phyloP scores from a whole-genome alignment of 2,113 vertebrate genomes.

The Oryzias celebensis region DNA sequence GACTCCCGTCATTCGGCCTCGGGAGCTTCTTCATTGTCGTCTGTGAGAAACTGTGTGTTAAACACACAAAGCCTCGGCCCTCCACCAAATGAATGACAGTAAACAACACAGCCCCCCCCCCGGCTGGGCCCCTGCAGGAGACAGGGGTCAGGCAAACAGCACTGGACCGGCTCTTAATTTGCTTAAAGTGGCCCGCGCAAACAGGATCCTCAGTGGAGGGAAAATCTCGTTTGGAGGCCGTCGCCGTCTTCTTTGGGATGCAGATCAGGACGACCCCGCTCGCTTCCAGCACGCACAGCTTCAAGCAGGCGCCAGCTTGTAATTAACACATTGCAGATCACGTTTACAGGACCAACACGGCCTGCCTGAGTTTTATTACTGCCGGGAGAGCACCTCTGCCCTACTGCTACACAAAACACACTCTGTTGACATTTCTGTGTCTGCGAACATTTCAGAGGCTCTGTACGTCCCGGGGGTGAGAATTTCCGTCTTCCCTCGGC shows the following conservation, averaged over 20 bases:
- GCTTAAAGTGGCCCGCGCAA: conserved; percentile 66
- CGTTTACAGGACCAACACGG: conserved; percentile 75
- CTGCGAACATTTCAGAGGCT: conserved; percentile 36
- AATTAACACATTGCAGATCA: conserved; percentile 76
- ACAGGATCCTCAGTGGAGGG: conserved; percentile 55
- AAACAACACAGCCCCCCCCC: conserved; percentile 50
- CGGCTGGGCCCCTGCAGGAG: conserved; percentile 26
- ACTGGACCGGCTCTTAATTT: conserved; percentile 64
- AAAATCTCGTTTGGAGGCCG: conserved; percentile 57
- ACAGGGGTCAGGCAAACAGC: conserved; percentile 62
- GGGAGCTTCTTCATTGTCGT: conserved; percentile 16
- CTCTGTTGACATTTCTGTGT: conserved; percentile 52
- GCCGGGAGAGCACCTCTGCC: conserved; percentile 36
- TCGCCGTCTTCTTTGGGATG: conserved; percentile 19
- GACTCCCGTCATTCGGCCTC: background rate
- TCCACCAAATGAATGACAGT: conserved; percentile 52
- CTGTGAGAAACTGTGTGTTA: conserved; percentile 29
- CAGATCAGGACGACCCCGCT: conserved; percentile 49
- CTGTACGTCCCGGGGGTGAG: conserved; percentile 22
- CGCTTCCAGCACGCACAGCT: conserved; percentile 54
- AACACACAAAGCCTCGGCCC: conserved; percentile 47
- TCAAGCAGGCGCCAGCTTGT: conserved; percentile 72
- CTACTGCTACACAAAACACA: conserved; percentile 38
- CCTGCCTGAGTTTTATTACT: conserved; percentile 65
- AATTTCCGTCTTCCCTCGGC: conserved; percentile 3